Percentiles rank a stretch among this genome's conserved stretches.
Conservation (phyloP, 2,797 vertebrate genomes). For the Gambusia yucatana region DNA sequence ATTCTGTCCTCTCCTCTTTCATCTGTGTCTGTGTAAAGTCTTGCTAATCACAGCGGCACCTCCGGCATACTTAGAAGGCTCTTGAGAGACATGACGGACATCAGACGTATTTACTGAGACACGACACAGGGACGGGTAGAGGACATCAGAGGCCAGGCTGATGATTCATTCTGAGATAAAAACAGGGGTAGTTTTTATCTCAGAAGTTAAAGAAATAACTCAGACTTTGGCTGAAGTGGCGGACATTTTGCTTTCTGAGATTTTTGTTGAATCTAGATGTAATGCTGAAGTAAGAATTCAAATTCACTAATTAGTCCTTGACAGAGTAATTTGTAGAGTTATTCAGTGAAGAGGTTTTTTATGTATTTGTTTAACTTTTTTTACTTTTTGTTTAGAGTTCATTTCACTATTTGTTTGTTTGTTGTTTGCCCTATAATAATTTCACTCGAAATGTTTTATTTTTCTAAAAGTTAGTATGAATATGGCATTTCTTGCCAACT, state of each 20-base stretch:
- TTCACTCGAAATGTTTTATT: too few relatives aligned
- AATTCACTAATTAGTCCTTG: too few relatives aligned
- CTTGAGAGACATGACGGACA: constrained; percentile 41
- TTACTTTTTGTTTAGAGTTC: too few relatives aligned
- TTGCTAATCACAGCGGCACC: constrained; percentile 56
- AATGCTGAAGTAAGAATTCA: too few relatives aligned
- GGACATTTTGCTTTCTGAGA: too few relatives aligned
- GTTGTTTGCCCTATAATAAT: too few relatives aligned
- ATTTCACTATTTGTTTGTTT: too few relatives aligned
- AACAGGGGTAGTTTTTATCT: constrained; percentile 26
- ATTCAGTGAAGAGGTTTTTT: neutral
- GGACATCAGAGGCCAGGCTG: constrained; percentile 64
- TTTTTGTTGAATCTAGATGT: neutral
- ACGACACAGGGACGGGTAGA: constrained; percentile 42
- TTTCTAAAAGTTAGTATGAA: too few relatives aligned
- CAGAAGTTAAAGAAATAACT: too few relatives aligned
- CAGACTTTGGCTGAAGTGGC: too few relatives aligned
- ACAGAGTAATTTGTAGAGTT: neutral
- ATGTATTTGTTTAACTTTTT: neutral
- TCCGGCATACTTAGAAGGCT: constrained; percentile 55
- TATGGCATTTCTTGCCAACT: too few relatives aligned
- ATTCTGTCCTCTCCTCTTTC: constrained; percentile 38
- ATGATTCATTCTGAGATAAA: constrained; percentile 69
- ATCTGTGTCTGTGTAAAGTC: constrained; percentile 55
- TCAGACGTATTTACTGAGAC: constrained; percentile 45